Evolutionary conservation across 2,888 invertebrate species (phyloP).

Genomic region (Campoletis raptor): DNA sequence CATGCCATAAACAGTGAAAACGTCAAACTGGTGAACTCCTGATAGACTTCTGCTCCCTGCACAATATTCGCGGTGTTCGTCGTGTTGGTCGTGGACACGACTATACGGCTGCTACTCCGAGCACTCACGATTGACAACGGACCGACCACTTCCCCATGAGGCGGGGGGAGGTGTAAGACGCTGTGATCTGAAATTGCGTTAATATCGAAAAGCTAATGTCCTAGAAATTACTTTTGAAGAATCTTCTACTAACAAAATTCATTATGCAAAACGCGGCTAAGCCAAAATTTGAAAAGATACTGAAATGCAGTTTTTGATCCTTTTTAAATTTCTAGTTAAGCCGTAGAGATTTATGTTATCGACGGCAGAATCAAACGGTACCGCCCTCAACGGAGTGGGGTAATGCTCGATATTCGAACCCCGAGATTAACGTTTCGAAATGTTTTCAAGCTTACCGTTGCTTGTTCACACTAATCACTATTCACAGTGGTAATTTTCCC

Average conservation of each 20-base stretch:
- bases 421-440: not conserved
- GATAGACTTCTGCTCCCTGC: not conserved
- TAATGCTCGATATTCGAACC: not conserved
- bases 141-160: not conserved
- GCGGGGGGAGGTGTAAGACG: not conserved
- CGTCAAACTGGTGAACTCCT: conserved; percentile 53
- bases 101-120: conserved; percentile 1
- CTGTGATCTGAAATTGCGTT: not conserved
- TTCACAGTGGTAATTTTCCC: not conserved
- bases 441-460: not conserved
- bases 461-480: too few relatives aligned
- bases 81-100: not conserved
- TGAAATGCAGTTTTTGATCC: not conserved
- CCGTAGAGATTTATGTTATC: not conserved
- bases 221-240: not conserved
- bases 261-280: not conserved
- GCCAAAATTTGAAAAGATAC: not conserved
- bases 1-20: conserved; percentile 46
- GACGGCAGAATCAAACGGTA: not conserved
- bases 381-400: not conserved
- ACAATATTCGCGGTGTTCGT: not conserved
- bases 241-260: too few relatives aligned
- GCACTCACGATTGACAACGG: not conserved
- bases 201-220: not conserved
- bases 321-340: not conserved